phyloP scores from a whole-genome alignment of 2,113 vertebrate genomes.

The Saiga tatarica region DNA sequence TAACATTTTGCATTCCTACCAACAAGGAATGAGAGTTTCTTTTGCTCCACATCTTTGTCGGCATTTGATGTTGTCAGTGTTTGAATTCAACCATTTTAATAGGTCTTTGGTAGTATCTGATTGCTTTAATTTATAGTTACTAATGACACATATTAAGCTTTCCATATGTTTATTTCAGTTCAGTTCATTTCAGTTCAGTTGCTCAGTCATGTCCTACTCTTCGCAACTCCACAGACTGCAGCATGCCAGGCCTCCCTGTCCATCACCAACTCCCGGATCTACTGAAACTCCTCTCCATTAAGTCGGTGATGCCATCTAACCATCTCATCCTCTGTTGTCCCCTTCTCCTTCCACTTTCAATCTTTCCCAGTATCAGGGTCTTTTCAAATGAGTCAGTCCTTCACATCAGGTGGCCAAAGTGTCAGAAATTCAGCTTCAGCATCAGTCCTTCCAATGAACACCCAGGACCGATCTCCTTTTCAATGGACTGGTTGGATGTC shows the following conservation, averaged over 20 bases:
- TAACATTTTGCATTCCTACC: not conserved
- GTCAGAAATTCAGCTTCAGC: not conserved
- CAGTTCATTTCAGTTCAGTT: not conserved
- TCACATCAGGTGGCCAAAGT: not conserved
- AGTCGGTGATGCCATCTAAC: not conserved
- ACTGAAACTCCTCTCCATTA: not conserved
- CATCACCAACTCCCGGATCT: not conserved
- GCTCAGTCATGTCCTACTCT: not conserved
- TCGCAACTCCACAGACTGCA: not conserved
- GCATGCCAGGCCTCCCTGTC: not conserved
- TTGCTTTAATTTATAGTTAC: not conserved
- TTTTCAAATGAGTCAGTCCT: not conserved
- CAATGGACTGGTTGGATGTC: not conserved
- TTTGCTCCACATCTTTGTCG: not conserved
- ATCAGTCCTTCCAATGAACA: not conserved
- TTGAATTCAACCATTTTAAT: not conserved
- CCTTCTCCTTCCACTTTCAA: rapidly evolving
- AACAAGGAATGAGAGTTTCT: not conserved
- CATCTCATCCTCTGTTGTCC: not conserved
- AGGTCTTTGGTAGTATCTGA: not conserved
- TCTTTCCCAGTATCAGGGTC: not conserved
- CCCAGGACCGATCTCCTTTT: not conserved
- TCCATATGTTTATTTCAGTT: not conserved
- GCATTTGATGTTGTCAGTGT: not conserved
- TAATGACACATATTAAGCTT: not conserved